These are phyloP conservation scores for Pelobates cultripes DNA, from an alignment of 2,797 vertebrate genomes.

Conservation along the genomic window DNA sequence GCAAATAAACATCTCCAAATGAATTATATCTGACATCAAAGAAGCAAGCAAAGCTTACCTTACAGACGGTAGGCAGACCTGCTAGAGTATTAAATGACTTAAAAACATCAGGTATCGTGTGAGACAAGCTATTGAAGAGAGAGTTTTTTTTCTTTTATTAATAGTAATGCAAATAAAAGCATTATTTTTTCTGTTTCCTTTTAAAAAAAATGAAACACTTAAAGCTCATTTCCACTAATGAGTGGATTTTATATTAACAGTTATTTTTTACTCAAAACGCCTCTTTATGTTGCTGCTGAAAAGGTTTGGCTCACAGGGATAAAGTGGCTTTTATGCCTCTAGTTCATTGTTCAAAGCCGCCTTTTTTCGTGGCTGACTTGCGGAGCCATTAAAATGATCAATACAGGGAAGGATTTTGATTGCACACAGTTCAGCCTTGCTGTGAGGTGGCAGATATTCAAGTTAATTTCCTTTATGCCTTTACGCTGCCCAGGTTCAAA, in stretches of 20 bases:
- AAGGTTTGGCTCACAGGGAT: slow-evolving; percentile 49
- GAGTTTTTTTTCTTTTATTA: slow-evolving; percentile 14
- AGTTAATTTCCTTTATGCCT: slow-evolving; percentile 52
- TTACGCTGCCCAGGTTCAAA: slow-evolving; percentile 39
- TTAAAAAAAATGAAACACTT: slow-evolving; percentile 47
- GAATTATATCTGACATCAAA: slow-evolving; percentile 74
- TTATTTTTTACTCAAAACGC: slow-evolving; percentile 48
- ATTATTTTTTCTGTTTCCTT: slow-evolving; percentile 17
- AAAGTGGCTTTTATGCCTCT: slow-evolving; percentile 53
- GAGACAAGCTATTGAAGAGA: slow-evolving; percentile 59
- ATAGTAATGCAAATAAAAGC: slow-evolving; percentile 24
- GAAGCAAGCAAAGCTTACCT: slow-evolving; percentile 76
- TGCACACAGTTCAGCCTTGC: slow-evolving; percentile 47
- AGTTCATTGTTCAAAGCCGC: slow-evolving; percentile 51
- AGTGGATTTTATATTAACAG: slow-evolving; percentile 53
- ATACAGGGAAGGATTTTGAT: slow-evolving; percentile 48
- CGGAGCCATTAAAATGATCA: slow-evolving; percentile 56
- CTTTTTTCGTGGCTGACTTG: slow-evolving; percentile 31
- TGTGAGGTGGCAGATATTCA: slow-evolving; percentile 44
- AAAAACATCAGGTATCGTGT: slow-evolving; percentile 62
- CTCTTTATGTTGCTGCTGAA: slow-evolving; percentile 44
- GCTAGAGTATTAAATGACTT: slow-evolving; percentile 71
- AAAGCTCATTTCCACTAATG: slow-evolving; percentile 55
- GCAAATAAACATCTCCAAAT: slow-evolving; percentile 79
- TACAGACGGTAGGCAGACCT: slow-evolving; percentile 70